These are phyloP conservation scores for Chloroceryle inda DNA, from an alignment of 2,797 vertebrate genomes.

Conservation along the genomic window DNA sequence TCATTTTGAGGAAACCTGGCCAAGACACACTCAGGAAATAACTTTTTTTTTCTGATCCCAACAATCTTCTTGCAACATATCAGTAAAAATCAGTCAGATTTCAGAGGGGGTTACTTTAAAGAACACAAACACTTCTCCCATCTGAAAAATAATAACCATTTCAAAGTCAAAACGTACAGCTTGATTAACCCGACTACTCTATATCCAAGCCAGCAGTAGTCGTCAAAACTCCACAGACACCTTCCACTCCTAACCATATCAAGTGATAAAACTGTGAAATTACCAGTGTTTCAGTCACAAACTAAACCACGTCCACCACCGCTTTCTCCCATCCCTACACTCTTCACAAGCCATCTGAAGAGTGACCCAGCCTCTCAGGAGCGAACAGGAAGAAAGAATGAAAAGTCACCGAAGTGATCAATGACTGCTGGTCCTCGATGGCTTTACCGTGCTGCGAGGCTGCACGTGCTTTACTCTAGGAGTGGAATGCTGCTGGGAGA, in stretches of 20 bases:
- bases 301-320: background rate
- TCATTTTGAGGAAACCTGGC: background rate
- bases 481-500: background rate
- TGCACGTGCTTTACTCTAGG: background rate
- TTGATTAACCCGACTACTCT: background rate
- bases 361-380: accelerated
- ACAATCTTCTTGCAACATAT: background rate
- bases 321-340: background rate
- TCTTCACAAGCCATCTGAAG: background rate
- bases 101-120: background rate
- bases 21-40: background rate
- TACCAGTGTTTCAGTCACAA: accelerated
- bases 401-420: background rate
- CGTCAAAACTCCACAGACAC: background rate
- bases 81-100: background rate
- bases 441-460: background rate
- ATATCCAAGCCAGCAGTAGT: background rate
- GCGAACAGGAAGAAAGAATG: background rate
- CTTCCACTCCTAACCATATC: background rate
- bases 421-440: background rate
- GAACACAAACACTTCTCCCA: background rate
- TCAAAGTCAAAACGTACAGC: background rate
- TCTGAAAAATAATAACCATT: background rate
- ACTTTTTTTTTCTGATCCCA: background rate
- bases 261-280: background rate